phyloP scores from a whole-genome alignment of 1,140 invertebrate genomes.

The Scaptomyza graminum region DNA sequence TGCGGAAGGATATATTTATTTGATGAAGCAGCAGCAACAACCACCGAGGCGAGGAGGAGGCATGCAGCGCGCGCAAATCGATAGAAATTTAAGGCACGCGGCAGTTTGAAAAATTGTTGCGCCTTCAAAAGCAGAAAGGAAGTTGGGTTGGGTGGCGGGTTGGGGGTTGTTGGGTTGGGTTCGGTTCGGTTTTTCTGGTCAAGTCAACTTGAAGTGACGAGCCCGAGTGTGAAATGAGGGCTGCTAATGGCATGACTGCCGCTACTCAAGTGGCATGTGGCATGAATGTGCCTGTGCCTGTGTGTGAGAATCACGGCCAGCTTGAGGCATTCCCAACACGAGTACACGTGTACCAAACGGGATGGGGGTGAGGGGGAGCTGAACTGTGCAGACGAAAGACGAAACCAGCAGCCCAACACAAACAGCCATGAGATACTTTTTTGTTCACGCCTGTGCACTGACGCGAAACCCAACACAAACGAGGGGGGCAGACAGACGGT shows the following conservation, averaged over 20 bases:
- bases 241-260: constrained; percentile 68
- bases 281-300: background rate
- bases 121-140: constrained; percentile 37
- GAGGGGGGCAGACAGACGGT: background rate
- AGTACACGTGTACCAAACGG: constrained; percentile 48
- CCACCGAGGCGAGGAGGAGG: background rate
- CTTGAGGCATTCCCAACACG: constrained; percentile 63
- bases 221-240: constrained; percentile 68
- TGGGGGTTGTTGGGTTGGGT: background rate
- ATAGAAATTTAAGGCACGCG: constrained; percentile 80
- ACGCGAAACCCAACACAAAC: constrained; percentile 11
- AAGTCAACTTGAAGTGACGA: constrained; percentile 70
- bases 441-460: constrained; percentile 43
- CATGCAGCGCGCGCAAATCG: constrained; percentile 42
- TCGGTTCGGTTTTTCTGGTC: constrained; percentile 29
- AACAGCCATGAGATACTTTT: constrained; percentile 18
- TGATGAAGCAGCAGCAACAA: constrained; percentile 41
- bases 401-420: background rate
- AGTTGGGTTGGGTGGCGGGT: background rate
- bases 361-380: background rate
- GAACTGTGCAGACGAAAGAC: background rate
- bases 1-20: constrained; percentile 81
- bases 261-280: constrained; percentile 37
- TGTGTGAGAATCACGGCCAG: constrained; percentile 63
- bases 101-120: constrained; percentile 73